Conservation (phyloP, 2,113 vertebrate species). For the Synchiropus splendidus region DNA sequence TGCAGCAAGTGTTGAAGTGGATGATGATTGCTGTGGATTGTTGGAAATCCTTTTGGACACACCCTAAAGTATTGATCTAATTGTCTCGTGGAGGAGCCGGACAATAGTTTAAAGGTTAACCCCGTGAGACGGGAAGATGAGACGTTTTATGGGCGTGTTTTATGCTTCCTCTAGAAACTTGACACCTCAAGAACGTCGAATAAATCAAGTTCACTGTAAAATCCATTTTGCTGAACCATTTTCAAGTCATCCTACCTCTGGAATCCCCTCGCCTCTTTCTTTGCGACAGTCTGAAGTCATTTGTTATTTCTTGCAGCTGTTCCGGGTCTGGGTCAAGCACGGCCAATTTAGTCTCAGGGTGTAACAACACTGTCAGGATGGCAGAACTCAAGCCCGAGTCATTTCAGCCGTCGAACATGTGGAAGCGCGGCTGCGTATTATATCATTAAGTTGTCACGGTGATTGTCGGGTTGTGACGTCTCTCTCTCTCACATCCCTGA, state of each 20-base stretch:
- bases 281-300: constrained; percentile 9
- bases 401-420: constrained; percentile 43
- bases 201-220: constrained; percentile 52
- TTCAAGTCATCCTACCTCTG: background rate
- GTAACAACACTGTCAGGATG: constrained; percentile 38
- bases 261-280: background rate
- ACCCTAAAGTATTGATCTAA: constrained; percentile 44
- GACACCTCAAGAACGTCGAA: constrained; percentile 31
- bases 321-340: constrained; percentile 19
- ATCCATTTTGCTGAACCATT: constrained; percentile 34
- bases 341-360: constrained; percentile 30
- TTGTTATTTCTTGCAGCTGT: constrained; percentile 39
- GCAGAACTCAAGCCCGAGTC: constrained; percentile 33
- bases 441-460: constrained; percentile 53
- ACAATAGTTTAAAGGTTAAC: constrained; percentile 32
- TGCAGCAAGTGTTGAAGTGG: constrained; percentile 9
- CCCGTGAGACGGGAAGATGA: constrained; percentile 17
- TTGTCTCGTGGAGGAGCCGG: constrained; percentile 26
- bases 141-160: constrained; percentile 40
- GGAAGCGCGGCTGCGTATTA: constrained; percentile 36
- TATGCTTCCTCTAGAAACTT: constrained; percentile 36
- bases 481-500: constrained; percentile 15
- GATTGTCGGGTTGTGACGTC: constrained; percentile 41
- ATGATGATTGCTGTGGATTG: constrained; percentile 17
- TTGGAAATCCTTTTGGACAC: constrained; percentile 36